Evolutionary conservation across 2,888 invertebrate genomes (phyloP).

Genomic region (Ecdyonurus torrentis): DNA sequence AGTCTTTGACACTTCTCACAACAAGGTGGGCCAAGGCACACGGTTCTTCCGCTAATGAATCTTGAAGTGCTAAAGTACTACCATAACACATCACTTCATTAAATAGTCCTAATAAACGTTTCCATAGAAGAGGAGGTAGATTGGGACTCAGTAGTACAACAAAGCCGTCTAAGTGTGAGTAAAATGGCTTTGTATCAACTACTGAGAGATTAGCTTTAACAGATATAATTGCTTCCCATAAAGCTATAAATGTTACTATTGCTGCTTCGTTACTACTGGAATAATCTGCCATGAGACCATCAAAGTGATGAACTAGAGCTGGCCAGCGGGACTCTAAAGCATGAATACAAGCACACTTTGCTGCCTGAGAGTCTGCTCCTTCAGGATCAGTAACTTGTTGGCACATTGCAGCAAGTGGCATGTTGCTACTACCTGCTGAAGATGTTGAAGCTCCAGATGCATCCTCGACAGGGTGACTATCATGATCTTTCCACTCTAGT

Average conservation of each 20-base stretch:
- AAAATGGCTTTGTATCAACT: conserved; percentile 76
- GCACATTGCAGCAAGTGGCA: neutral
- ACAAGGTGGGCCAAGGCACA: conserved; percentile 72
- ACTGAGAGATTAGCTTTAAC: conserved; percentile 80
- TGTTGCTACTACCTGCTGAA: neutral
- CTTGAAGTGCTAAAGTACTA: conserved; percentile 75
- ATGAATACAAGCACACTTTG: conserved; percentile 73
- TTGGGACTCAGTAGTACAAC: conserved; percentile 48
- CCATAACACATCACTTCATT: conserved; percentile 86
- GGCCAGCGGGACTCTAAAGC: conserved; percentile 75
- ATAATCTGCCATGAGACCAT: conserved; percentile 29
- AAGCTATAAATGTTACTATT: conserved; percentile 57
- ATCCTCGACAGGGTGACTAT: conserved; percentile 65
- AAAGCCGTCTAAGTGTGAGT: conserved; percentile 66
- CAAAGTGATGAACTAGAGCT: conserved; percentile 46
- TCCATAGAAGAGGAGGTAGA: conserved; percentile 69
- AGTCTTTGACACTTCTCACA: conserved; percentile 72
- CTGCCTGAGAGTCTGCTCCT: conserved; percentile 56
- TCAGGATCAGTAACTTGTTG: conserved; percentile 49
- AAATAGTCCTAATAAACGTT: conserved; percentile 66
- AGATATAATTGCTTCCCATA: conserved; percentile 83
- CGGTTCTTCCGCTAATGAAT: conserved; percentile 73
- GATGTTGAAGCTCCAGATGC: conserved; percentile 23
- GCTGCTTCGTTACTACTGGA: conserved; percentile 30
- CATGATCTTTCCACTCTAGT: conserved; percentile 74